Evolutionary conservation across 2,888 invertebrate genomes (phyloP).

Genomic region (Drosophila colorata): DNA sequence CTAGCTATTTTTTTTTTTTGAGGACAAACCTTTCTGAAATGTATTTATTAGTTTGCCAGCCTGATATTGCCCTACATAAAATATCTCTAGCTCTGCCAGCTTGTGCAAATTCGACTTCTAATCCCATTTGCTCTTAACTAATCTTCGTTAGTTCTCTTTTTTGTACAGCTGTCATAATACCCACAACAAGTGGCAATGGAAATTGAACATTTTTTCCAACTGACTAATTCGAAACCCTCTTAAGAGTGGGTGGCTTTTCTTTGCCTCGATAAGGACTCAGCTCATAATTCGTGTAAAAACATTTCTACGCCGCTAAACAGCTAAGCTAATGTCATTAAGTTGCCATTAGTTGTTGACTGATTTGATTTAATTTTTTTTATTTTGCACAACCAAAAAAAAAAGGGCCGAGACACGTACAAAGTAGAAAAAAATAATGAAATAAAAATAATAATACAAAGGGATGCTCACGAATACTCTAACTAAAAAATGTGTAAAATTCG

Average conservation of each 20-base stretch:
- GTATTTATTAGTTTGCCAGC: too few relatives aligned
- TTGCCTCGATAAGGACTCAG: constrained; percentile 25
- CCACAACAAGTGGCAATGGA: constrained; percentile 2
- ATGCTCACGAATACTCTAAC: constrained; percentile 10
- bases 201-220: constrained; percentile 54
- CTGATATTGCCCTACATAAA: too few relatives aligned
- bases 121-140: constrained; percentile 42
- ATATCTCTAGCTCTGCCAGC: too few relatives aligned
- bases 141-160: constrained; percentile 39
- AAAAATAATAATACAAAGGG: too few relatives aligned
- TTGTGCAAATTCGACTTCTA: constrained; percentile 7
- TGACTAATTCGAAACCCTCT: constrained; percentile 58
- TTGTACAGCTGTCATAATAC: constrained; percentile 65
- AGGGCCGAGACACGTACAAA: background rate
- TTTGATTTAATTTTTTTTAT: constrained; percentile 72
- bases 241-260: constrained; percentile 26
- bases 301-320: constrained; percentile 59
- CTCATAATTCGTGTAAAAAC: constrained; percentile 66
- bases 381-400: constrained; percentile 27
- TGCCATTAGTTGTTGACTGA: constrained; percentile 81
- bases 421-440: background rate
- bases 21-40: background rate
- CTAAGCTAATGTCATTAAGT: constrained; percentile 74
- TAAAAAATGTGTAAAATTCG: too few relatives aligned
- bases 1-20: too few relatives aligned